Evolutionary conservation across 2,888 invertebrate species (phyloP).

Genomic region (Panzeria rudis): DNA sequence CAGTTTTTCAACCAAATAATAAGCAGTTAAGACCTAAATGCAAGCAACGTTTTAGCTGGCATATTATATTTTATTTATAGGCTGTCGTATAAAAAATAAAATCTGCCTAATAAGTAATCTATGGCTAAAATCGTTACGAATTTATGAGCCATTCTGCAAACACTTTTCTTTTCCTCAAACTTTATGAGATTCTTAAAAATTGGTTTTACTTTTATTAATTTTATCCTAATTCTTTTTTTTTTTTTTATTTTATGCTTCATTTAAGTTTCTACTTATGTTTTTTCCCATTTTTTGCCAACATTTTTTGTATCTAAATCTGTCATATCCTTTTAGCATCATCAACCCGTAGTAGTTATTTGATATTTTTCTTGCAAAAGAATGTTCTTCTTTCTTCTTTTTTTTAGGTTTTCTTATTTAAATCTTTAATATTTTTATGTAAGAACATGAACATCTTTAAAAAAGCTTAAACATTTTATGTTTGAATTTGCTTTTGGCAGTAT

Average conservation of each 20-base stretch:
- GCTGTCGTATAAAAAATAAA: background rate
- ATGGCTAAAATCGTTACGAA: background rate
- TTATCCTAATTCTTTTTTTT: background rate
- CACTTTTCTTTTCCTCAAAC: background rate
- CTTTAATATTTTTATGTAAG: conserved; percentile 53
- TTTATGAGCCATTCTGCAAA: background rate
- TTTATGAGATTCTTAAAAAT: background rate
- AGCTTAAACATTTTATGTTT: conserved; percentile 71
- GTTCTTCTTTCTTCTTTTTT: conserved; percentile 1
- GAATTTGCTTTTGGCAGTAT: conserved; percentile 1
- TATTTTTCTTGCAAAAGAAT: conserved; percentile 29
- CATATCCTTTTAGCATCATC: conserved; percentile 61
- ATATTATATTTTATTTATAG: background rate
- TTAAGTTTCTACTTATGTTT: conserved; percentile 31
- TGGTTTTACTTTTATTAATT: background rate
- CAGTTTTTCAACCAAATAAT: too few species aligned
- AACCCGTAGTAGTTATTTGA: conserved; percentile 68
- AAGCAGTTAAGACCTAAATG: too few species aligned
- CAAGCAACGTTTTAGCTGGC: too few species aligned
- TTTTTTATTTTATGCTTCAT: conserved; percentile 62
- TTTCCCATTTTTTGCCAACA: conserved; percentile 8
- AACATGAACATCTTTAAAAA: conserved; percentile 69
- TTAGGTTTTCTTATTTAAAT: conserved; percentile 29
- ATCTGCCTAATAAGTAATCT: background rate
- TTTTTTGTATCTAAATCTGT: conserved; percentile 58